These are phyloP conservation scores for Tillus elongatus DNA, from an alignment of 2,888 invertebrate species.

Conservation along the genomic window DNA sequence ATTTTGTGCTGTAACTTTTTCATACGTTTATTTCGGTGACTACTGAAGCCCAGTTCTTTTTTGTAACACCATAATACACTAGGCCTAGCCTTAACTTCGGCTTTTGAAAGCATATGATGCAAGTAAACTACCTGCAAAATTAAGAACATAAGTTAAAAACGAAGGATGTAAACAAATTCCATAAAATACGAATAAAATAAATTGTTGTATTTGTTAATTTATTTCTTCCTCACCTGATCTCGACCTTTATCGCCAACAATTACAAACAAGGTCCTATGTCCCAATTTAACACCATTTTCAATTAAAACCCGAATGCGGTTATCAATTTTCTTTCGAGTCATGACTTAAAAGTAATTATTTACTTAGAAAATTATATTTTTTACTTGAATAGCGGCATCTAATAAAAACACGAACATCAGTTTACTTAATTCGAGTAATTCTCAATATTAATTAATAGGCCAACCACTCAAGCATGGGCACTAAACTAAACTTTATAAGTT, in stretches of 20 bases:
- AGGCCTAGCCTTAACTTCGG: slow-evolving; percentile 84
- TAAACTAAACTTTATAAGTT: no score
- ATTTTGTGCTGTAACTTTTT: slow-evolving; percentile 74
- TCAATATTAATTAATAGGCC: no score
- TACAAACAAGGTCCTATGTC: slow-evolving; percentile 89
- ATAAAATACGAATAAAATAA: slow-evolving; percentile 13
- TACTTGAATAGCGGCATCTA: no score
- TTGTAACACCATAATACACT: slow-evolving; percentile 99
- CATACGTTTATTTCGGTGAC: slow-evolving; percentile 89
- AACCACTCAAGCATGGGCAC: no score
- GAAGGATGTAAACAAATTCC: no score
- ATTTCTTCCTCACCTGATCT: slow-evolving; percentile 66
- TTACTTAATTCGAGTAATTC: no score
- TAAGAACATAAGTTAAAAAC: no score
- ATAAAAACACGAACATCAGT: no score
- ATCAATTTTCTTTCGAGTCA: slow-evolving; percentile 93
- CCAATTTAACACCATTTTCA: slow-evolving; percentile 88
- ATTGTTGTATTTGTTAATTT: not conserved
- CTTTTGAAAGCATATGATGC: slow-evolving; percentile 95
- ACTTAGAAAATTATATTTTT: no score
- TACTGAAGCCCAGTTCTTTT: slow-evolving; percentile 53
- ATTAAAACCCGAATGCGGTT: slow-evolving; percentile 91
- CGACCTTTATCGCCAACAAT: slow-evolving; percentile 92
- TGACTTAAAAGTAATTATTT: no score
- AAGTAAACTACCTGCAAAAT: slow-evolving; percentile 76